phyloP scores from a whole-genome alignment of 2,888 invertebrate species.

The Drosophila gaucha region DNA sequence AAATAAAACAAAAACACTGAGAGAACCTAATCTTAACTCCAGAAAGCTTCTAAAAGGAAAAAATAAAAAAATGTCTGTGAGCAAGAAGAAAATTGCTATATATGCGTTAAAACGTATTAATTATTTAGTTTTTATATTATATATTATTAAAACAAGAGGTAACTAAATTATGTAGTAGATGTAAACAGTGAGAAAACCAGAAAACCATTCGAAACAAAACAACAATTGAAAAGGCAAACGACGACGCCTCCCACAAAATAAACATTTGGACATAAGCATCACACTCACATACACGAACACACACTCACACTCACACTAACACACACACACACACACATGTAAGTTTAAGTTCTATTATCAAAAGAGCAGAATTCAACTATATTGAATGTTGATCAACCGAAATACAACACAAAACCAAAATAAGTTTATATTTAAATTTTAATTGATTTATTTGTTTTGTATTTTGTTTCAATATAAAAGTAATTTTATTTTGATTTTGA shows the following conservation, averaged over 20 bases:
- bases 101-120: slow-evolving; percentile 74
- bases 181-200: slow-evolving; percentile 57
- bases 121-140: slow-evolving; percentile 76
- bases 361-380: slow-evolving; percentile 21
- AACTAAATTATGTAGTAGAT: slow-evolving; percentile 75
- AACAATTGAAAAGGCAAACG: slow-evolving; percentile 45
- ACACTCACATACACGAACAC: slow-evolving; percentile 12
- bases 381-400: slow-evolving; percentile 37
- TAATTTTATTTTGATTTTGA: slow-evolving; percentile 37
- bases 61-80: slow-evolving; percentile 45
- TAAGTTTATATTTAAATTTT: slow-evolving; percentile 30
- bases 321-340: slow-evolving; percentile 29
- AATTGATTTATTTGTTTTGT: slow-evolving; percentile 39
- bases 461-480: slow-evolving; percentile 25
- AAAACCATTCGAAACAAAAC: slow-evolving; percentile 39
- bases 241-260: slow-evolving; percentile 18
- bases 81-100: slow-evolving; percentile 49
- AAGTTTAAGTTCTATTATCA: slow-evolving; percentile 57
- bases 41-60: slow-evolving; percentile 28
- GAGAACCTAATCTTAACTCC: slow-evolving; percentile 21
- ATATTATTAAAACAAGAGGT: slow-evolving; percentile 59
- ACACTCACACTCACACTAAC: slow-evolving; percentile 3
- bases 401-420: slow-evolving; percentile 29
- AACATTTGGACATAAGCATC: slow-evolving; percentile 43
- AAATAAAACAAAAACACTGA: slow-evolving; percentile 9